Conservation (phyloP, 2,888 invertebrate species). For the Drosophila mettleri region DNA sequence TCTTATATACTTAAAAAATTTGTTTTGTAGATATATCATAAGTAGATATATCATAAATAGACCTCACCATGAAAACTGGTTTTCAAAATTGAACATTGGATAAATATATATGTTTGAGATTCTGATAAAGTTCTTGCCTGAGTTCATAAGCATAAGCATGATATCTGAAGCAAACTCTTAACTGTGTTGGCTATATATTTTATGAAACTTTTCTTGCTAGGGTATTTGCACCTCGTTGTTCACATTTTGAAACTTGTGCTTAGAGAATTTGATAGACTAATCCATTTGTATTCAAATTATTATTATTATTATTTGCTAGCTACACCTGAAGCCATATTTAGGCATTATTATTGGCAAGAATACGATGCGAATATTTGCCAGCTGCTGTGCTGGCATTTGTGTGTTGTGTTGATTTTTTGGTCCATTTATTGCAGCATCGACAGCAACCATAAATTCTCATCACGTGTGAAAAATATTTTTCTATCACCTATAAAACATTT, state of each 20-base stretch:
- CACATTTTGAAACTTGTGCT: background rate
- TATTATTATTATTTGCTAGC: conserved; percentile 8
- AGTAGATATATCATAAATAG: no score
- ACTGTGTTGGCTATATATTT: no score
- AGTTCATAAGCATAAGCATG: no score
- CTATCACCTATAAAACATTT: conserved; percentile 79
- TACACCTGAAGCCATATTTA: background rate
- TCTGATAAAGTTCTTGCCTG: no score
- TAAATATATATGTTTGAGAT: no score
- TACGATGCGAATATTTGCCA: conserved; percentile 9
- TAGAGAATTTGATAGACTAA: conserved; percentile 3
- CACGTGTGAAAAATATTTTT: conserved; percentile 84
- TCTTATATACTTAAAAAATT: background rate
- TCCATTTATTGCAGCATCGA: conserved; percentile 59
- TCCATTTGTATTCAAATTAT: conserved; percentile 9
- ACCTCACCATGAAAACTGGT: no score
- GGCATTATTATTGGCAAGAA: background rate
- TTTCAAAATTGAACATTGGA: no score
- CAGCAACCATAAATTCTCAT: conserved; percentile 82
- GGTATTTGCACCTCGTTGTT: background rate
- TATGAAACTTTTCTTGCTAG: no score
- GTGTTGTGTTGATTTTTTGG: conserved; percentile 50
- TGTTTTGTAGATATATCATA: no score
- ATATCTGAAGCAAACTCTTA: no score
- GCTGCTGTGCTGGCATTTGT: conserved; percentile 30